Evolutionary conservation across 2,888 invertebrate species (phyloP).

Genomic region (Tipula lateralis): DNA sequence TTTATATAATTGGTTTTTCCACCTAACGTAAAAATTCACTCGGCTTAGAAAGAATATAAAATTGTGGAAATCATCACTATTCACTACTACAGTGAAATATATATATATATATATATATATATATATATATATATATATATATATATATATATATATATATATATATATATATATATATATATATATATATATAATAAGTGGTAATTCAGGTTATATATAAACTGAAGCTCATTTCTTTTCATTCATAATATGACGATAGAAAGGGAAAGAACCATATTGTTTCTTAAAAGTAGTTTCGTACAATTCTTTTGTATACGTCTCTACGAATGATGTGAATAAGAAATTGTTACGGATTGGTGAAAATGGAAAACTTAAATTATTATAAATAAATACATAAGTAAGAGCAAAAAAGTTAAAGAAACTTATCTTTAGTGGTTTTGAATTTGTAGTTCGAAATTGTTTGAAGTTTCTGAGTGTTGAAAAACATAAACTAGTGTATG

Average conservation of each 20-base stretch:
- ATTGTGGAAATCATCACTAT: background rate
- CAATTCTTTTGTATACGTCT: background rate
- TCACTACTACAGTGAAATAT: too few species aligned
- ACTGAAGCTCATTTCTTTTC: too few species aligned
- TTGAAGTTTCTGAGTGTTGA: background rate
- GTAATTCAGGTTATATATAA: too few species aligned
- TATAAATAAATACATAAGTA: background rate
- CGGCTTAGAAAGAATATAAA: background rate
- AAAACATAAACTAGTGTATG: background rate
- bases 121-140: background rate
- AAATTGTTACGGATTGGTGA: background rate
- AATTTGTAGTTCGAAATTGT: background rate
- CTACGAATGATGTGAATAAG: background rate
- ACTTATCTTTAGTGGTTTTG: conserved; percentile 4
- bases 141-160: background rate
- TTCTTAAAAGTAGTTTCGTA: background rate
- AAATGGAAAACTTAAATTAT: background rate
- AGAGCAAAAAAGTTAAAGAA: background rate
- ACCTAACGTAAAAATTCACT: background rate
- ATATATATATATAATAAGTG: background rate
- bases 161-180: background rate
- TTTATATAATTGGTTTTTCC: background rate
- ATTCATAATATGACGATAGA: too few species aligned
- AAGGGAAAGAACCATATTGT: too few species aligned
- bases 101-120: background rate